Base-by-base conservation (phyloP, 1,140 invertebrate species). In the Drosophila equinoxialis region DNA sequence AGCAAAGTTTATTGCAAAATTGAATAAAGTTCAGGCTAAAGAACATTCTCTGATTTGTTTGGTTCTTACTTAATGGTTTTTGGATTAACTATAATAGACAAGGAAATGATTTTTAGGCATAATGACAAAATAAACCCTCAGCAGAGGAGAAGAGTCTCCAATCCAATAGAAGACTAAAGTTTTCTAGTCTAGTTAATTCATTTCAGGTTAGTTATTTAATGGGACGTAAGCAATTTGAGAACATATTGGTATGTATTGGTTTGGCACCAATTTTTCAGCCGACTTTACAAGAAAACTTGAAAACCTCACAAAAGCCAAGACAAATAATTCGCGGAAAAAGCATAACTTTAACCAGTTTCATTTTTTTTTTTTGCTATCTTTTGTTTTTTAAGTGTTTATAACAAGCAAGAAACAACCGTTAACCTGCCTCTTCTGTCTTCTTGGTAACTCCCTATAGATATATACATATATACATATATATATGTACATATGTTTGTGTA, bases 181-280 rank as follows among this genome's bases (percentile, higher is more conserved):
- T 37, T 37, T 37, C 7, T 10, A 37, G 8, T 10, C n/a, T n/a
- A n/a, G n/a, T n/a, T 10, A 30, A 30, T 30, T 26, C 26, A 0
- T 26, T 26, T 26, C 26, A 26, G 26, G 2, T 26, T 5, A 26
- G 26, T 26, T 30, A 6, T 30, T 30, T 30, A 6, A 30, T 30
- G 30, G 1, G 1, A 30, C 1, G 30, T 30, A 30, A 30, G 30
- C 30, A 30, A 30, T 30, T 30, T 30, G 30, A 30, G 6, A 30
- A 30, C 20, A 45, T 17, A 45, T 7, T 14, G 14, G 5, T 45
- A 7, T 17, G n/a, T 5, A 45, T 17, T 14, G n/a, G 68, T 59
- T 63, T 84, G 81, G 67, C 81, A 84, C 77, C 65, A 59, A 74
- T 77, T 84, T 71, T 66, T 80, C 77, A 84, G 81, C 81, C 81